These are phyloP conservation scores for Acanthopleura granulata DNA, from an alignment of 2,888 invertebrate species.

Conservation along the genomic window DNA sequence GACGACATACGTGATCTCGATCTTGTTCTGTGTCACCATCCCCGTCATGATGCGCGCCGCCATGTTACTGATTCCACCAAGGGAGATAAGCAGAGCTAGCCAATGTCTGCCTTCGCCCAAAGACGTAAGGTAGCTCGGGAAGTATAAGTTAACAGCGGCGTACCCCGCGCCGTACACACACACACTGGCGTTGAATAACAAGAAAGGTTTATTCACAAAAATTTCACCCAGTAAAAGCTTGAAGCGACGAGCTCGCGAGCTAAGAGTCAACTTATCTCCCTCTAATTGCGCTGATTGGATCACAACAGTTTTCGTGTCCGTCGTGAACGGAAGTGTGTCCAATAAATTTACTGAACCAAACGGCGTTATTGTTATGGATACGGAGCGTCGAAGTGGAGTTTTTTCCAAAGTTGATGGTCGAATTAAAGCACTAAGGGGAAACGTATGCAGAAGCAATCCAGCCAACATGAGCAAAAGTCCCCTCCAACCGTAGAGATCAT, in stretches of 20 bases:
- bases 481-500: not conserved
- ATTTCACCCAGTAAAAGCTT: not conserved
- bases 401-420: not conserved
- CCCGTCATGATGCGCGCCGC: not conserved
- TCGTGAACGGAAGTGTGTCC: no score
- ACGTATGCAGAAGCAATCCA: not conserved
- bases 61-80: not conserved
- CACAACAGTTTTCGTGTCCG: no score
- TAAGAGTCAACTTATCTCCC: no score
- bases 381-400: no score
- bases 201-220: not conserved
- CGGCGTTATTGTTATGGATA: no score
- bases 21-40: not conserved
- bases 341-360: no score
- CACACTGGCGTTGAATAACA: not conserved
- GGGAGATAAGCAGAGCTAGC: not conserved
- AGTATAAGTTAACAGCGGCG: not conserved
- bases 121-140: not conserved
- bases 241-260: not conserved
- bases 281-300: no score
- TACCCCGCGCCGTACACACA: not conserved
- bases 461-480: slow-evolving; percentile 2
- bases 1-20: not conserved
- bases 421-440: not conserved
- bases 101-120: not conserved